A percentile compares a stretch with the other conserved stretches of the same genome.
These are phyloP conservation scores for Agrochola litura DNA, from an alignment of 2,888 invertebrate genomes.

Conservation along the genomic window DNA sequence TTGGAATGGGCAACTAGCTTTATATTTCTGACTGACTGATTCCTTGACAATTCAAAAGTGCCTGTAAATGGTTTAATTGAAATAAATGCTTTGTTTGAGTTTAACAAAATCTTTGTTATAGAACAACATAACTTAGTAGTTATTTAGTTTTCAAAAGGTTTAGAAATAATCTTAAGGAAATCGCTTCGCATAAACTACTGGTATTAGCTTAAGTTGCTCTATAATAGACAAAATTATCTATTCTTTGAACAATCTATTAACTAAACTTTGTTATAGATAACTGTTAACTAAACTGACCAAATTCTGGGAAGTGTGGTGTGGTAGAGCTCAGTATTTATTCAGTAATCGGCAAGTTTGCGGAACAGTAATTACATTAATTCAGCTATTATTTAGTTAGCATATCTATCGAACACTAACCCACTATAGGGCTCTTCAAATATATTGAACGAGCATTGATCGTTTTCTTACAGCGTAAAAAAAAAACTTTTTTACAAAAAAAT, in stretches of 20 bases:
- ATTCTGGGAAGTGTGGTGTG: constrained; percentile 32
- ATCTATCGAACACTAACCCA: neutral
- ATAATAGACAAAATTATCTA: constrained; percentile 30
- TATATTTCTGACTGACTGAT: too few species aligned
- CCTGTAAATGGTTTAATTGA: too few species aligned
- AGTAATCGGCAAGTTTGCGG: constrained; percentile 41
- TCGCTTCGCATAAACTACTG: constrained; percentile 23
- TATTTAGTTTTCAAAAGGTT: constrained; percentile 9
- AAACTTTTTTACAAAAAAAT: too few species aligned
- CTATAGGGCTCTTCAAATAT: neutral
- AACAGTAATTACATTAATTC: constrained; percentile 29
- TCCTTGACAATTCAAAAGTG: too few species aligned
- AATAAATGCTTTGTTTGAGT: too few species aligned
- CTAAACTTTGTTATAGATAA: constrained; percentile 42
- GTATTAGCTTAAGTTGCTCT: constrained; percentile 21
- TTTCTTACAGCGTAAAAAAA: neutral
- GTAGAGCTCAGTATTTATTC: constrained; percentile 36
- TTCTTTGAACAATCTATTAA: constrained; percentile 25
- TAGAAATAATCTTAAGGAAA: constrained; percentile 12
- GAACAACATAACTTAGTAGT: constrained; percentile 16
- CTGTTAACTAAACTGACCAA: constrained; percentile 38
- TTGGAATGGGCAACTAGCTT: too few species aligned
- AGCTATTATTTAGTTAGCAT: constrained; percentile 19
- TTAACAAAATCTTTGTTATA: neutral
- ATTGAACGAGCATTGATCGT: neutral